Conservation (phyloP, 2,113 vertebrate genomes). For the Rattus rattus region DNA sequence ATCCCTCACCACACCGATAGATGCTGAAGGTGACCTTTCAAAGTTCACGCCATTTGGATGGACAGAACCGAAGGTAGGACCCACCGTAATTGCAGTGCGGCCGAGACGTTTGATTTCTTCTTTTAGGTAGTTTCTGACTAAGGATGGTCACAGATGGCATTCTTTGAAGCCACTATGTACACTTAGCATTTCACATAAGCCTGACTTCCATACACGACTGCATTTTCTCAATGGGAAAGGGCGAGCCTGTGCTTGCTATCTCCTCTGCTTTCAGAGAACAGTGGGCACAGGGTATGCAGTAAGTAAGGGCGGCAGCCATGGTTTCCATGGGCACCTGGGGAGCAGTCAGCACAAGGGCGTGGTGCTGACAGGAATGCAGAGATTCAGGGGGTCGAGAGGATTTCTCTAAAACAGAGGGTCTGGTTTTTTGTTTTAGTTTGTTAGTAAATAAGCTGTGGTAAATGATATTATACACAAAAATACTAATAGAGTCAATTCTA, state of each 20-base stretch:
- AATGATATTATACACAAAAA: constrained; percentile 59
- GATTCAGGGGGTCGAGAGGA: not conserved
- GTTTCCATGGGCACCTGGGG: not conserved
- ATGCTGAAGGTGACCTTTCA: not conserved
- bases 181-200: not conserved
- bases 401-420: constrained; percentile 15
- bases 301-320: not conserved
- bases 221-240: not conserved
- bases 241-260: not conserved
- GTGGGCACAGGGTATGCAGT: accelerated
- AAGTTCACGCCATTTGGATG: not conserved
- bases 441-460: constrained; percentile 72
- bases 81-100: too few species aligned
- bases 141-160: not conserved
- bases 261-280: not conserved
- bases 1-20: too few species aligned
- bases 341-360: not conserved
- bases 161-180: not conserved
- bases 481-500: constrained; percentile 57
- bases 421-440: constrained; percentile 51
- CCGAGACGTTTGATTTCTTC: not conserved
- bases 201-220: not conserved
- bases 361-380: not conserved
- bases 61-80: accelerated
- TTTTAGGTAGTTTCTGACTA: not conserved